Conservation (phyloP, 2,888 invertebrate species). For the Lithophane semibrunnea region DNA sequence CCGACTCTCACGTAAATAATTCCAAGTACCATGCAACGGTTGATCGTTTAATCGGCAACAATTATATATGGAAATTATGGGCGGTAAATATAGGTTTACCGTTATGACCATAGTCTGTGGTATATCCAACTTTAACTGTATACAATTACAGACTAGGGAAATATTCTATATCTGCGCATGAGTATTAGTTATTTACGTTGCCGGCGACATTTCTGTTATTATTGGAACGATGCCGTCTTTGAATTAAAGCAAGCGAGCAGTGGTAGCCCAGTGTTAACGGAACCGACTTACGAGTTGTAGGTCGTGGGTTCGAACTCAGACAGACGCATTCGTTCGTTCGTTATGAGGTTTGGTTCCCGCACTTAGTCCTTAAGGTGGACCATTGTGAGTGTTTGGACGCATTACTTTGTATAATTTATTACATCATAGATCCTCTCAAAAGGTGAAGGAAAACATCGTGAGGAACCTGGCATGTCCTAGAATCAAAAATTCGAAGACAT, state of each 20-base stretch:
- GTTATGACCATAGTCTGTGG: constrained; percentile 16
- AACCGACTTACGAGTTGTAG: no score
- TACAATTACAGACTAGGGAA: constrained; percentile 6
- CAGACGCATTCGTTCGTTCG: no score
- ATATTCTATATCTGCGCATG: constrained; percentile 1
- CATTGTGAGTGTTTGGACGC: no score
- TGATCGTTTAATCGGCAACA: constrained; percentile 64
- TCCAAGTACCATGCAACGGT: constrained; percentile 48
- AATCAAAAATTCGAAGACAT: no score
- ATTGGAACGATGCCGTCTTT: neutral
- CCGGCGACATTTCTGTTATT: neutral
- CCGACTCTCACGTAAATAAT: constrained; percentile 61
- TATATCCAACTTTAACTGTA: constrained; percentile 27
- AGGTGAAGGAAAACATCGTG: no score
- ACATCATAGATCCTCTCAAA: no score
- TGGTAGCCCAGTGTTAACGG: no score
- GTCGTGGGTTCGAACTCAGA: no score
- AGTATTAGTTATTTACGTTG: neutral
- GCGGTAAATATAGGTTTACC: constrained; percentile 59
- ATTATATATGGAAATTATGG: constrained; percentile 62
- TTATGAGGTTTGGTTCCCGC: no score
- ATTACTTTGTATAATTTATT: no score
- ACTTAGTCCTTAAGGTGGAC: no score
- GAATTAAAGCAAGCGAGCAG: neutral
- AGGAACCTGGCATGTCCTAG: no score